phyloP scores from a whole-genome alignment of 1,140 invertebrate genomes.

The Halotydeus destructor region DNA sequence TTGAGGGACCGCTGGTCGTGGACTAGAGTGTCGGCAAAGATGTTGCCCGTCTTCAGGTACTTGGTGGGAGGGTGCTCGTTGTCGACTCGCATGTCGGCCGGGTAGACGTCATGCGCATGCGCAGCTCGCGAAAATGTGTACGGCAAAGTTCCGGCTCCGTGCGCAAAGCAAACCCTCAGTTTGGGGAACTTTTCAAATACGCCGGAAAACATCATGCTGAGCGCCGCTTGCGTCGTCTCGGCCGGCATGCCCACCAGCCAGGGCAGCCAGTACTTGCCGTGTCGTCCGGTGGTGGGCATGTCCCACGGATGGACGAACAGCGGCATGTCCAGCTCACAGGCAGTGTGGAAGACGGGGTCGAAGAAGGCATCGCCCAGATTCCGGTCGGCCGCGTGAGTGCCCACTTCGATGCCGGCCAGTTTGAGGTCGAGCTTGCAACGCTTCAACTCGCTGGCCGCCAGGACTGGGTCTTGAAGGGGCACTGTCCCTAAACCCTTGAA shows the following conservation, averaged over 20 bases:
- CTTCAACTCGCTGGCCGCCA: slow-evolving; percentile 33
- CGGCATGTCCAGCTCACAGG: slow-evolving; percentile 28
- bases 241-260: slow-evolving; percentile 41
- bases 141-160: slow-evolving; percentile 37
- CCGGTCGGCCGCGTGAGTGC: slow-evolving; percentile 38
- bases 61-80: slow-evolving; percentile 24
- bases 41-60: slow-evolving; percentile 24
- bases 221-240: slow-evolving; percentile 35
- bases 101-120: slow-evolving; percentile 23
- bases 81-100: slow-evolving; percentile 19
- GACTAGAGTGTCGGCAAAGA: slow-evolving; percentile 36
- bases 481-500: slow-evolving; percentile 36
- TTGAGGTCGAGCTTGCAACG: slow-evolving; percentile 30
- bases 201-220: slow-evolving; percentile 35
- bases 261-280: slow-evolving; percentile 37
- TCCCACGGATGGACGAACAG: slow-evolving; percentile 42
- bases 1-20: slow-evolving; percentile 31
- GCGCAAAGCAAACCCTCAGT: slow-evolving; percentile 34
- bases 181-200: slow-evolving; percentile 30
- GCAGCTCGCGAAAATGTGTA: slow-evolving; percentile 33
- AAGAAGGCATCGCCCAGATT: slow-evolving; percentile 34
- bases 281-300: slow-evolving; percentile 31
- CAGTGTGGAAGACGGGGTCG: slow-evolving; percentile 33
- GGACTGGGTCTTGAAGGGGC: slow-evolving; percentile 33
- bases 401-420: slow-evolving; percentile 34